Evolutionary conservation across 2,113 vertebrate genomes (phyloP).

Genomic region (Podarcis cretensis): DNA sequence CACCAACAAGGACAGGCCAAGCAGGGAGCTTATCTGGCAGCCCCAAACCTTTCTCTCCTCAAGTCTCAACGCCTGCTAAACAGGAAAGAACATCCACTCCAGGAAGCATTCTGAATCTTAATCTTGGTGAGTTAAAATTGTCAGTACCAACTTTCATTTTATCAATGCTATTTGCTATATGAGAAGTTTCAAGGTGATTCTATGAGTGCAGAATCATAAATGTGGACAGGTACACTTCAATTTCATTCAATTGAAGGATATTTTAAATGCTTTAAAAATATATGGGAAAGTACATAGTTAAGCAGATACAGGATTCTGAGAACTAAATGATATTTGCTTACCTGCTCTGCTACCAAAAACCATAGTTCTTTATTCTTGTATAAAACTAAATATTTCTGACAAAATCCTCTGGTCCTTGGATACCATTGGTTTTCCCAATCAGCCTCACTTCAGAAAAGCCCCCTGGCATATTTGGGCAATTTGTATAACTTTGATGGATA

Average conservation of each 20-base stretch:
- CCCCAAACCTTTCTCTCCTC: constrained; percentile 90
- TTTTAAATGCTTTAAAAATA: neutral
- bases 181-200: neutral
- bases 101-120: constrained; percentile 96
- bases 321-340: neutral
- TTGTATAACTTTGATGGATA: neutral
- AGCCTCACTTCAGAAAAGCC: constrained; percentile 7
- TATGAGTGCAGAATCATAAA: neutral
- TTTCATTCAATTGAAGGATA: neutral
- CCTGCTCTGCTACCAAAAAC: neutral
- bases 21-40: constrained; percentile 87
- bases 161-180: neutral
- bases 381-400: neutral
- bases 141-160: neutral
- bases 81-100: constrained; percentile 86
- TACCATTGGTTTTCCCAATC: neutral
- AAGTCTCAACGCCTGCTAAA: constrained; percentile 84
- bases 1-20: constrained; percentile 87
- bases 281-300: constrained; percentile 13
- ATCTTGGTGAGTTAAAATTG: constrained; percentile 86
- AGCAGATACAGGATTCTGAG: neutral
- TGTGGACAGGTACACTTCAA: neutral
- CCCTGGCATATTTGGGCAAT: neutral
- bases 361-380: neutral
- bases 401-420: neutral